These are phyloP conservation scores for Andricus curvator DNA, from an alignment of 2,888 invertebrate genomes.

Conservation along the genomic window DNA sequence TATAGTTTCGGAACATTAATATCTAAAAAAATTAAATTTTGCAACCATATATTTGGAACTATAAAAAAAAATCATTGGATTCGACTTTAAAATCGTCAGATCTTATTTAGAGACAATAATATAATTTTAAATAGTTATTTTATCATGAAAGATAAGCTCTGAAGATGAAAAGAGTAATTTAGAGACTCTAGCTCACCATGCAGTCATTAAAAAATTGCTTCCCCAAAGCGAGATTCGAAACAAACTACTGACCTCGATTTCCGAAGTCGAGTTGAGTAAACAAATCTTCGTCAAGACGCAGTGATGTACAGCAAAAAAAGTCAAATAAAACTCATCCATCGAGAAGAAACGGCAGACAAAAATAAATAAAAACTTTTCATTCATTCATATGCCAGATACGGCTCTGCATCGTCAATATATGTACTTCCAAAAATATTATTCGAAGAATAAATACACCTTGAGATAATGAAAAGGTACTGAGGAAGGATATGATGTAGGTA, in stretches of 20 bases:
- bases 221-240: not conserved
- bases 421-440: not conserved
- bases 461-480: not conserved
- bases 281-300: conserved; percentile 2
- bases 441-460: not conserved
- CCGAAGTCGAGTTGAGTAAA: conserved; percentile 19
- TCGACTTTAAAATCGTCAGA: not conserved
- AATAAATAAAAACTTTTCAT: not conserved
- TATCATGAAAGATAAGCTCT: not conserved
- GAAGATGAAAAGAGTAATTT: not conserved
- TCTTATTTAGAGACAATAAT: not conserved
- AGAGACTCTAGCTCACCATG: not conserved
- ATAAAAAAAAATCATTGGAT: too few relatives aligned
- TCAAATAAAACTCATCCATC: conserved; percentile 13
- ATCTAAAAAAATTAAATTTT: not conserved
- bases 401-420: not conserved
- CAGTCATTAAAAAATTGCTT: not conserved
- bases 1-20: not conserved
- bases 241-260: conserved; percentile 20
- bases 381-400: not conserved
- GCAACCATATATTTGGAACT: not conserved
- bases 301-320: conserved; percentile 1
- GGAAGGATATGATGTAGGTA: too few relatives aligned
- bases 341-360: not conserved
- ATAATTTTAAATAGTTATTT: not conserved